A percentile compares a stretch with the other conserved stretches of the same genome.
phyloP scores from a whole-genome alignment of 2,888 invertebrate species.

The Geotrupes spiniger region DNA sequence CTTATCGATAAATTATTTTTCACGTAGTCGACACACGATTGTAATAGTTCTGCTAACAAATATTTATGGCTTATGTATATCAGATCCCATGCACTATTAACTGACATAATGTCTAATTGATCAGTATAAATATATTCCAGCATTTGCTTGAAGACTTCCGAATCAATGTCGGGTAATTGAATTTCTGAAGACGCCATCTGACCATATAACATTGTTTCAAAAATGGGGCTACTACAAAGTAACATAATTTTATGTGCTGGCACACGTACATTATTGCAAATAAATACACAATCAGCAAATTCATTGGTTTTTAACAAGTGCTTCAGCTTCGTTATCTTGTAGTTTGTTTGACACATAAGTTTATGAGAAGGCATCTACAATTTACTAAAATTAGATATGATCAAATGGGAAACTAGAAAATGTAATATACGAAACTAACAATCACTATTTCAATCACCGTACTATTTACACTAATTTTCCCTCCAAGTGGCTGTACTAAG shows the following conservation, averaged over 20 bases:
- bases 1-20: conserved; percentile 56
- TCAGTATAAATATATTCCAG: conserved; percentile 64
- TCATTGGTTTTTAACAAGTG: conserved; percentile 27
- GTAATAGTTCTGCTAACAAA: conserved; percentile 55
- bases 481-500: too few species aligned
- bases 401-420: too few species aligned
- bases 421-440: too few species aligned
- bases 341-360: conserved; percentile 13
- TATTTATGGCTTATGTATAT: conserved; percentile 67
- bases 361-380: conserved; percentile 27
- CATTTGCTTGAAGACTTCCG: conserved; percentile 59
- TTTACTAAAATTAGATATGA: too few species aligned
- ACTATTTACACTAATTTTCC: too few species aligned
- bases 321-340: conserved; percentile 24
- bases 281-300: conserved; percentile 57
- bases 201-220: conserved; percentile 68
- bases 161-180: conserved; percentile 58
- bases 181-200: conserved; percentile 55
- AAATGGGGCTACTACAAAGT: conserved; percentile 65
- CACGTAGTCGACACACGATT: conserved; percentile 56
- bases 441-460: too few species aligned
- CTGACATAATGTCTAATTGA: conserved; percentile 53
- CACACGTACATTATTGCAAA: conserved; percentile 53
- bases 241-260: conserved; percentile 62
- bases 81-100: conserved; percentile 61